These are phyloP conservation scores for Ascaphus truei DNA, from an alignment of 2,113 vertebrate species.

Conservation along the genomic window DNA sequence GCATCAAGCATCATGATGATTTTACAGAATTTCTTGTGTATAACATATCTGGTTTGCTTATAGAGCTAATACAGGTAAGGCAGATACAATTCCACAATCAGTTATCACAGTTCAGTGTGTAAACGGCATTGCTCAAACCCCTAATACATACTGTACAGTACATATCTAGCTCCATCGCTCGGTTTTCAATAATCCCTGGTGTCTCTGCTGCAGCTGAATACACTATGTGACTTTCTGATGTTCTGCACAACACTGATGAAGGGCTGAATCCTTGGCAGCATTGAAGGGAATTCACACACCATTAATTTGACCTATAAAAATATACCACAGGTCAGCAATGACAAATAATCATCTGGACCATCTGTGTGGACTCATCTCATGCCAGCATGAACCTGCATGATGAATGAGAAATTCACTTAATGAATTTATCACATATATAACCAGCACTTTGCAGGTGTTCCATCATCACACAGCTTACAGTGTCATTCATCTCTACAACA, in stretches of 20 bases:
- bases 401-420: conserved; percentile 13
- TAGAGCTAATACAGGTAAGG: not conserved
- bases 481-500: not conserved
- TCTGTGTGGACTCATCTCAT: conserved; percentile 14
- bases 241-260: not conserved
- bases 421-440: conserved; percentile 8
- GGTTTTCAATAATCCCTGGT: not conserved
- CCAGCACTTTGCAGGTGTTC: conserved; percentile 5
- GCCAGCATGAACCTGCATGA: not conserved
- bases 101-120: not conserved
- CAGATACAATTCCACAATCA: not conserved
- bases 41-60: not conserved
- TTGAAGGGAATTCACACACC: conserved; percentile 12
- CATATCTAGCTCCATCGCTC: not conserved
- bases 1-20: too few species aligned
- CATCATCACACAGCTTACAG: not conserved
- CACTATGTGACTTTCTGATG: not conserved
- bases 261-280: conserved; percentile 6
- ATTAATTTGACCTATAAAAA: conserved; percentile 33
- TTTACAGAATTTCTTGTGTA: not conserved
- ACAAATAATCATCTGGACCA: conserved; percentile 22
- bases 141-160: too few species aligned
- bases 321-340: conserved; percentile 7
- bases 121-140: not conserved
- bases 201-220: conserved; percentile 12